Evolutionary conservation across 1,140 invertebrate species (phyloP).

Genomic region (Bombus waltoni): DNA sequence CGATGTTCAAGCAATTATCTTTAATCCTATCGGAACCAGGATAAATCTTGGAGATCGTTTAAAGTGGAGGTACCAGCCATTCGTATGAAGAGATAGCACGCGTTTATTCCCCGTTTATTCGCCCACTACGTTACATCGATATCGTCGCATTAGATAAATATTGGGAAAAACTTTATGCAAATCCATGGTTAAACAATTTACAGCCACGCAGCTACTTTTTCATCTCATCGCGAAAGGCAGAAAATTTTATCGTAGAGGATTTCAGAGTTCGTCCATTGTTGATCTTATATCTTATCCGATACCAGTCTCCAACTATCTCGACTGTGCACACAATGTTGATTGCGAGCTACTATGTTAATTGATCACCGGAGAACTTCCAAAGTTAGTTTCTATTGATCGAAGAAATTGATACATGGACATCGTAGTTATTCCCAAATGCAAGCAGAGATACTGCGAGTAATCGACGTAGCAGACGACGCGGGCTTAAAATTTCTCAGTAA

Average conservation of each 20-base stretch:
- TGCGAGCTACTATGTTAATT: conserved; percentile 39
- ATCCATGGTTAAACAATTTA: background rate
- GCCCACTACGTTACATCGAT: too few species aligned
- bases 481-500: conserved; percentile 7
- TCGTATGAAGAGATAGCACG: background rate
- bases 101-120: background rate
- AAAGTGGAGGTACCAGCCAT: conserved; percentile 11
- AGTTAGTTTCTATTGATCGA: conserved; percentile 39
- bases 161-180: background rate
- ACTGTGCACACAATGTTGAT: conserved; percentile 29
- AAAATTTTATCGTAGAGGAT: background rate
- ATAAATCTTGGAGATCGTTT: conserved; percentile 48
- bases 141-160: background rate
- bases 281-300: conserved; percentile 26
- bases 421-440: background rate
- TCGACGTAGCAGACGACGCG: background rate
- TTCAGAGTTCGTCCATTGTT: background rate
- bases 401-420: conserved; percentile 42
- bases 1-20: conserved; percentile 43
- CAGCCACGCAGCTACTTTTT: background rate
- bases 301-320: conserved; percentile 1
- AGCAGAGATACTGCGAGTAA: conserved; percentile 15
- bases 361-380: conserved; percentile 16
- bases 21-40: conserved; percentile 47
- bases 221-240: background rate